Percentiles rank a stretch among this genome's conserved stretches.
phyloP scores from a whole-genome alignment of 1,140 invertebrate species.

The Solenopsis invicta region DNA sequence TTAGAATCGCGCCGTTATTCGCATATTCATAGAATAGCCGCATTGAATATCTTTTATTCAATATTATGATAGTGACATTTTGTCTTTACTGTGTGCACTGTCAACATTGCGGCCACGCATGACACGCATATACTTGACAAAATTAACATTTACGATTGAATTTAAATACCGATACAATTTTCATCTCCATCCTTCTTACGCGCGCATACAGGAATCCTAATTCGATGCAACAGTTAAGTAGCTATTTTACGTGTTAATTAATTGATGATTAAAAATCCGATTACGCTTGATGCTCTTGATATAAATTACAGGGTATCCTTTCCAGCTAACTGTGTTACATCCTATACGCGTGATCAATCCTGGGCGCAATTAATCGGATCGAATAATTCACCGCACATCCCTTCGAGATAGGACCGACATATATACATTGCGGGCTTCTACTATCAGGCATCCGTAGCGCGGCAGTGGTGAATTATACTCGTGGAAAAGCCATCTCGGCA shows the following conservation, averaged over 20 bases:
- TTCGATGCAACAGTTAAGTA: background rate
- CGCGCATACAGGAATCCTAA: background rate
- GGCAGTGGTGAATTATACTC: constrained; percentile 18
- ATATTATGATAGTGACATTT: background rate
- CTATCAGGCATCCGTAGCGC: background rate
- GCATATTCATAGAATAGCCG: background rate
- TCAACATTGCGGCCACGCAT: background rate
- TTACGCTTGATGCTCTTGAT: background rate
- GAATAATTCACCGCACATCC: constrained; percentile 27
- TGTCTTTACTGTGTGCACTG: background rate
- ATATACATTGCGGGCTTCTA: background rate
- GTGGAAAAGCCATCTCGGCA: constrained; percentile 37
- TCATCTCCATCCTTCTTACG: background rate
- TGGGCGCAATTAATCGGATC: constrained; percentile 31
- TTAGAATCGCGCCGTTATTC: background rate
- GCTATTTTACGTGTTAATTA: background rate
- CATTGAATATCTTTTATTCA: background rate
- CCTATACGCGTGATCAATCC: background rate
- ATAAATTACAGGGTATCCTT: constrained; percentile 19
- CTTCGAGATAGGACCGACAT: constrained; percentile 21
- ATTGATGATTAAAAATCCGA: background rate
- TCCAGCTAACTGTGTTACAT: background rate
- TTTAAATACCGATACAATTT: background rate
- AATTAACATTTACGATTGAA: background rate
- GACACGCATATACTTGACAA: background rate